These are phyloP conservation scores for Panulirus ornatus DNA, from an alignment of 1,140 invertebrate species.

Conservation along the genomic window DNA sequence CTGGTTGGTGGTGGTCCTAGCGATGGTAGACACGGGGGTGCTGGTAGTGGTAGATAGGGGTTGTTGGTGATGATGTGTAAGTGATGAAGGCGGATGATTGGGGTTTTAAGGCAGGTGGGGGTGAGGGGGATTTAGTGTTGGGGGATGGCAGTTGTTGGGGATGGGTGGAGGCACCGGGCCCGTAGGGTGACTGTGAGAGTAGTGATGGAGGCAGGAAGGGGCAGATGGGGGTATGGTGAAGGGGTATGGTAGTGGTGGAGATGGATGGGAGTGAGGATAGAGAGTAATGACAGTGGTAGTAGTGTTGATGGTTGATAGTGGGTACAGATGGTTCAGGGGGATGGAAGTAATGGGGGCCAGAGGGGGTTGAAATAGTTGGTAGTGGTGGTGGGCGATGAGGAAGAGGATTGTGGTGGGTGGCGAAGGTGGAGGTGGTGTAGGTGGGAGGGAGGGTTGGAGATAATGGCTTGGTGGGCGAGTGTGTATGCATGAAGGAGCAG, in stretches of 20 bases:
- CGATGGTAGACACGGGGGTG: neutral
- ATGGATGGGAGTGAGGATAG: neutral
- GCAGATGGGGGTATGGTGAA: neutral
- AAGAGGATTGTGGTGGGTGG: neutral
- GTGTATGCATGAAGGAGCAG: constrained; percentile 10
- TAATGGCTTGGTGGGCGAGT: neutral
- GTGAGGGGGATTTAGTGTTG: neutral
- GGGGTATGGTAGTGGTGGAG: neutral
- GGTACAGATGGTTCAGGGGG: neutral
- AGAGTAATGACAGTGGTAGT: too few species aligned
- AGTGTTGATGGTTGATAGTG: neutral
- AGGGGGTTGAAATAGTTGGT: neutral
- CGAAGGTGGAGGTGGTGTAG: constrained; percentile 7
- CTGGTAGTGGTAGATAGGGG: neutral
- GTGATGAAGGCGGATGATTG: neutral
- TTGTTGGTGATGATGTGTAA: neutral
- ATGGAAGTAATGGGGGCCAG: neutral
- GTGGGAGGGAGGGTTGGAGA: neutral
- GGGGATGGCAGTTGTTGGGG: neutral
- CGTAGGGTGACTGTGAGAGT: neutral
- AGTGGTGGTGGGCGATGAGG: neutral
- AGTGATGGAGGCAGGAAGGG: neutral
- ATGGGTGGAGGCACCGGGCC: neutral
- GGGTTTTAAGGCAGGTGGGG: neutral
- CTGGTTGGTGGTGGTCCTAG: neutral